These are phyloP conservation scores for Lysandra coridon DNA, from an alignment of 2,888 invertebrate genomes.

Conservation along the genomic window DNA sequence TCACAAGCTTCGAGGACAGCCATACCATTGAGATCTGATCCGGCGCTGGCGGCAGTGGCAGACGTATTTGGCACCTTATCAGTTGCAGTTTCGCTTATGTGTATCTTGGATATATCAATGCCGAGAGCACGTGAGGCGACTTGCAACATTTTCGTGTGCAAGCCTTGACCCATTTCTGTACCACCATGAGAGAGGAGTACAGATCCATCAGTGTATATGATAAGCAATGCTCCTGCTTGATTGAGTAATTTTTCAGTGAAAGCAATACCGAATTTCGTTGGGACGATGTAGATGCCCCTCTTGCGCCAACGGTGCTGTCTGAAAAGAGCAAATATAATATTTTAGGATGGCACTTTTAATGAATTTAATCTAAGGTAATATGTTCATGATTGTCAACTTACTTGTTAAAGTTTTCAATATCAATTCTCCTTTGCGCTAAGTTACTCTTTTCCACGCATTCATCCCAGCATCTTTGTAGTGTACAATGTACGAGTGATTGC, in stretches of 20 bases:
- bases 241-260: slow-evolving; percentile 88
- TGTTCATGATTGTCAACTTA: slow-evolving; percentile 53
- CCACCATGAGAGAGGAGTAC: slow-evolving; percentile 94
- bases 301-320: slow-evolving; percentile 92
- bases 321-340: slow-evolving; percentile 47
- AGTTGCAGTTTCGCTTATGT: slow-evolving; percentile 90
- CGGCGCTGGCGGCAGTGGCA: slow-evolving; percentile 92
- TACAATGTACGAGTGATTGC: slow-evolving; percentile 87
- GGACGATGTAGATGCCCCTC: slow-evolving; percentile 89
- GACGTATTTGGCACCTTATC: slow-evolving; percentile 96
- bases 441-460: slow-evolving; percentile 87
- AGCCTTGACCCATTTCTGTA: slow-evolving; percentile 98
- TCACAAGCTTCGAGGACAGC: slow-evolving; percentile 92
- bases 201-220: slow-evolving; percentile 93
- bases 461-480: slow-evolving; percentile 87
- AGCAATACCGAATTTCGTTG: slow-evolving; percentile 92
- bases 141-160: slow-evolving; percentile 98
- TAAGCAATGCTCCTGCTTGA: slow-evolving; percentile 92
- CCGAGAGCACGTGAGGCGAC: slow-evolving; percentile 88
- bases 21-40: slow-evolving; percentile 95
- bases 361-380: neutral
- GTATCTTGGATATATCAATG: slow-evolving; percentile 86
- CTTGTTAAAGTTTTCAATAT: slow-evolving; percentile 87
- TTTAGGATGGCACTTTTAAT: neutral
- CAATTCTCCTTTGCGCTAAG: slow-evolving; percentile 78